Conservation (phyloP, 2,797 vertebrate genomes). For the Petrocephalus schoutedeni region DNA sequence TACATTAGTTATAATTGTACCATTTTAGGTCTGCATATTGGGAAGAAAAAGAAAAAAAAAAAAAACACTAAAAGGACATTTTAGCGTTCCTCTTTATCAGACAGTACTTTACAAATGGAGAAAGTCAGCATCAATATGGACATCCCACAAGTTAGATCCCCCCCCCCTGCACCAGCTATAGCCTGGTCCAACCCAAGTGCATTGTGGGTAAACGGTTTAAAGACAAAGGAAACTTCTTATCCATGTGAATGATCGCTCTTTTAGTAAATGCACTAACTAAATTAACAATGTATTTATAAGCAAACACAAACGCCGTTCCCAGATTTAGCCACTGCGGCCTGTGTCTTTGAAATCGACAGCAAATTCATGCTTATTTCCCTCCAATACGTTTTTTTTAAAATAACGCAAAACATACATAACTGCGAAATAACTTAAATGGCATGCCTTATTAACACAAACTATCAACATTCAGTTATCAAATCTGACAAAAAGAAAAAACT, state of each 20-base stretch:
- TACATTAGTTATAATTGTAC: slow-evolving; percentile 33
- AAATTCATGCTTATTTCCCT: slow-evolving; percentile 60
- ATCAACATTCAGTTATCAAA: slow-evolving; percentile 67
- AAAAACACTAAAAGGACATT: slow-evolving; percentile 22
- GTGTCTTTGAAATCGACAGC: slow-evolving; percentile 46
- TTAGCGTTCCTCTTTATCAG: slow-evolving; percentile 24
- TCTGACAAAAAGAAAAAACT: slow-evolving; percentile 42
- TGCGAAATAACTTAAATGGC: slow-evolving; percentile 71
- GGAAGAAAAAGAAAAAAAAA: slow-evolving; percentile 23
- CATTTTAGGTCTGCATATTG: slow-evolving; percentile 35
- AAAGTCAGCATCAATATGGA: slow-evolving; percentile 19
- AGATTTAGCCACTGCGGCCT: slow-evolving; percentile 59
- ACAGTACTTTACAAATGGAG: slow-evolving; percentile 25
- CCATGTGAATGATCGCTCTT: slow-evolving; percentile 22
- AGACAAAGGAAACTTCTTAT: slow-evolving; percentile 18
- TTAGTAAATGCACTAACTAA: slow-evolving; percentile 26
- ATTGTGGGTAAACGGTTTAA: slow-evolving; percentile 20
- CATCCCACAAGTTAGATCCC: slow-evolving; percentile 1
- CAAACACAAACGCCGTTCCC: slow-evolving; percentile 58
- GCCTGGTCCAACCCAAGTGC: slow-evolving; percentile 26
- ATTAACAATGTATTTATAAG: slow-evolving; percentile 60
- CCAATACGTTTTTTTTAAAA: slow-evolving; percentile 70
- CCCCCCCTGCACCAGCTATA: slow-evolving; percentile 20
- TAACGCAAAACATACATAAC: slow-evolving; percentile 68
- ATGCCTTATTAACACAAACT: slow-evolving; percentile 69